phyloP scores from a whole-genome alignment of 2,797 vertebrate genomes.

The Synanceia verrucosa region DNA sequence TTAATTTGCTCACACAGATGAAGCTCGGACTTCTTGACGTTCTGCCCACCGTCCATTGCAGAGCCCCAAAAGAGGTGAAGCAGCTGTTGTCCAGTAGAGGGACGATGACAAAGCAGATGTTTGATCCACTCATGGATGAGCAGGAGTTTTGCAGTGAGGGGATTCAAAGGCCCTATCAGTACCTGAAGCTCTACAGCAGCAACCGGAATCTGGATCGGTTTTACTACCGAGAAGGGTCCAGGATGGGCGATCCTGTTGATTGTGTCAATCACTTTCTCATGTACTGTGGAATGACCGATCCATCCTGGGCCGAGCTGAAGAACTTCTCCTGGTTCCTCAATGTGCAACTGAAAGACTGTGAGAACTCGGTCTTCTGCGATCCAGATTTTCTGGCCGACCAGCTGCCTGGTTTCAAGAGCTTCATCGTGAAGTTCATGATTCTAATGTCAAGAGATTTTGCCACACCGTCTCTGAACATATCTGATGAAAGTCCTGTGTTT shows the following conservation, averaged over 20 bases:
- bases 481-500: slow-evolving; percentile 74
- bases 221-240: slow-evolving; percentile 57
- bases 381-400: slow-evolving; percentile 67
- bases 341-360: slow-evolving; percentile 83
- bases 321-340: slow-evolving; percentile 86
- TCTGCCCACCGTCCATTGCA: slow-evolving; percentile 80
- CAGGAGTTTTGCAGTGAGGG: slow-evolving; percentile 77
- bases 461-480: slow-evolving; percentile 78
- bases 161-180: slow-evolving; percentile 85
- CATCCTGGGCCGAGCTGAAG: slow-evolving; percentile 86
- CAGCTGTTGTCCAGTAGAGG: slow-evolving; percentile 35
- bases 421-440: slow-evolving; percentile 86
- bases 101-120: not conserved
- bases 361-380: slow-evolving; percentile 84
- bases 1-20: slow-evolving; percentile 52
- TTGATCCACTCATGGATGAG: slow-evolving; percentile 79
- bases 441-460: slow-evolving; percentile 86
- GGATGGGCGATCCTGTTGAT: slow-evolving; percentile 60
- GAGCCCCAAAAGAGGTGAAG: slow-evolving; percentile 72
- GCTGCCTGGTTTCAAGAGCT: slow-evolving; percentile 81
- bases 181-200: slow-evolving; percentile 65
- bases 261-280: slow-evolving; percentile 78
- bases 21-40: slow-evolving; percentile 75
- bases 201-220: slow-evolving; percentile 76
- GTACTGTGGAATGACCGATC: slow-evolving; percentile 77